A percentile compares a stretch with the other conserved stretches of the same genome.
These are phyloP conservation scores for Fragum whitleyi DNA, from an alignment of 2,888 invertebrate species.

Conservation along the genomic window DNA sequence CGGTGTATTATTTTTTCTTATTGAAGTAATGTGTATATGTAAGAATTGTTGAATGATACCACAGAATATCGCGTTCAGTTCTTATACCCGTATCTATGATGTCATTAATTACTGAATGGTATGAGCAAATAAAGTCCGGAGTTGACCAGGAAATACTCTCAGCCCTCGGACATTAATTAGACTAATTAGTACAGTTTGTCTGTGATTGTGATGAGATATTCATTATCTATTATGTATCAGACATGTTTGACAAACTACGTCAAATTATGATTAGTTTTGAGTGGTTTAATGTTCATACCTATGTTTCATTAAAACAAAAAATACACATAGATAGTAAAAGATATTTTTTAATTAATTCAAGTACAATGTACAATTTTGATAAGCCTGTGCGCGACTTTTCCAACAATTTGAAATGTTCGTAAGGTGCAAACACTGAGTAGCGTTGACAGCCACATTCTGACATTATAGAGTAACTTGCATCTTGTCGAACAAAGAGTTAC, in stretches of 20 bases:
- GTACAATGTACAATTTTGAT: too few species aligned
- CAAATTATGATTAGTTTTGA: not conserved
- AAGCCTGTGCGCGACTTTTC: too few species aligned
- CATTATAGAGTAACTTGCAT: too few species aligned
- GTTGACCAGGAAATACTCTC: not conserved
- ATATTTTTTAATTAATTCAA: too few species aligned
- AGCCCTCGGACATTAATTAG: not conserved
- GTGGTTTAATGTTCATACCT: too few species aligned
- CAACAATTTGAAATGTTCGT: too few species aligned
- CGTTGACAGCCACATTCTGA: too few species aligned
- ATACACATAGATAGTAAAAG: too few species aligned
- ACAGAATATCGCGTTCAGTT: not conserved
- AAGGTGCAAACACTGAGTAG: too few species aligned
- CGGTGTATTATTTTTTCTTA: not conserved
- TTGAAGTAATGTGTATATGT: not conserved
- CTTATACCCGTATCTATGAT: not conserved
- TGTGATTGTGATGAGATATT: not conserved
- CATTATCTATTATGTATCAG: not conserved
- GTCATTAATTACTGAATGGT: not conserved
- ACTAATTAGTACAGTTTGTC: not conserved
- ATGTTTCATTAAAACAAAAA: too few species aligned
- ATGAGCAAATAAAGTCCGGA: constrained; percentile 10
- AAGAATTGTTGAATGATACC: not conserved
- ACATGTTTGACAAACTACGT: not conserved
- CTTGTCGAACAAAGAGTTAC: too few species aligned